Evolutionary conservation across 2,113 vertebrate species (phyloP).

Genomic region (Romanogobio albipinnatus): DNA sequence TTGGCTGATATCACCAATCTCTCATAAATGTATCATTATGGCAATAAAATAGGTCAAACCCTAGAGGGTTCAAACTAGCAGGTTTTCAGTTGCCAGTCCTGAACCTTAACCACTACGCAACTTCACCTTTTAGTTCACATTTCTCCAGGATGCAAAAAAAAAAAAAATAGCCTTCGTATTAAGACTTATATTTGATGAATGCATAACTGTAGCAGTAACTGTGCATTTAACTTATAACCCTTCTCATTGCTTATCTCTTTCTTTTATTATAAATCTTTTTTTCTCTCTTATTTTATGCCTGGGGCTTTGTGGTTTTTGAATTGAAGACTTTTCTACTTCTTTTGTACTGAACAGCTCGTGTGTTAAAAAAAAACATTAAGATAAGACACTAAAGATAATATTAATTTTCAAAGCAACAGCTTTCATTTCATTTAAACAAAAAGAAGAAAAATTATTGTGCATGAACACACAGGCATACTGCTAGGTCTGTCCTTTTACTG

Average conservation of each 20-base stretch:
- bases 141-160: background rate
- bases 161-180: background rate
- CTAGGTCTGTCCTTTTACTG: constrained; percentile 42
- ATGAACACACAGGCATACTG: background rate
- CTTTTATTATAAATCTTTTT: background rate
- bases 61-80: background rate
- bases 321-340: background rate
- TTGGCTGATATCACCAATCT: background rate
- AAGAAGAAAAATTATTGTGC: background rate
- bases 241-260: constrained; percentile 8
- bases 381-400: background rate
- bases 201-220: background rate
- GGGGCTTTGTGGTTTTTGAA: background rate
- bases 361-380: background rate
- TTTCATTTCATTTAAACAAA: constrained; percentile 10
- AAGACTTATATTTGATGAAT: background rate
- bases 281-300: background rate
- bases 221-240: background rate
- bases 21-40: background rate
- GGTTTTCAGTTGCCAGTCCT: background rate
- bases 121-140: background rate
- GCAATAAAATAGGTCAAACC: background rate
- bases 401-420: constrained; percentile 6
- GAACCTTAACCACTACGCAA: background rate
- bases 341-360: background rate